These are phyloP conservation scores for Percopsis omiscomaycus DNA, from an alignment of 2,797 vertebrate genomes.

Conservation along the genomic window DNA sequence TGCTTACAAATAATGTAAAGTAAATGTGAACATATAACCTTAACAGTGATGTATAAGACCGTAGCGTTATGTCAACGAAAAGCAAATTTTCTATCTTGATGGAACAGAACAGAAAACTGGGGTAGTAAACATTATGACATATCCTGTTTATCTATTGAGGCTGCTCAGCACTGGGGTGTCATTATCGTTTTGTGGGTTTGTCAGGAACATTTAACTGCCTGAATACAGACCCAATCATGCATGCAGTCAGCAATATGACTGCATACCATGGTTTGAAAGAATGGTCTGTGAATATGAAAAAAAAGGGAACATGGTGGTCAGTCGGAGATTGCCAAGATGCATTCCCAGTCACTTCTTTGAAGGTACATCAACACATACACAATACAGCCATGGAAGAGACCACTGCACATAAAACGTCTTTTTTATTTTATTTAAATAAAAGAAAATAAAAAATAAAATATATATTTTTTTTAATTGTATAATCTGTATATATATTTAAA, in stretches of 20 bases:
- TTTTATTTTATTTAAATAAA: too few species aligned
- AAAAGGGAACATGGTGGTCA: too few species aligned
- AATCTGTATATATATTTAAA: too few species aligned
- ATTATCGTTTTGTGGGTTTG: constrained; percentile 25
- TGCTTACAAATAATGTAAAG: too few species aligned
- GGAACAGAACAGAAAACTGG: background rate
- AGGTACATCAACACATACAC: too few species aligned
- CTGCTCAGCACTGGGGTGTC: constrained; percentile 29
- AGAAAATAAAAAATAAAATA: too few species aligned
- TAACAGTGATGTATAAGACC: background rate
- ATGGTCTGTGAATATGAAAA: background rate
- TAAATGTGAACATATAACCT: too few species aligned
- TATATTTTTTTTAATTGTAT: too few species aligned
- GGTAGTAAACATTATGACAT: background rate
- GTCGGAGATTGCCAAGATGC: too few species aligned
- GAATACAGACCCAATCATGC: constrained; percentile 20
- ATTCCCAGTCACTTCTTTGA: too few species aligned
- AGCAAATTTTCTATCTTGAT: background rate
- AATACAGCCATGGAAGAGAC: too few species aligned
- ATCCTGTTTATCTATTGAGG: constrained; percentile 14
- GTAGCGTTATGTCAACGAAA: background rate
- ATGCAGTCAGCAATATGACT: constrained; percentile 2
- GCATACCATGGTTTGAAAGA: constrained; percentile 10
- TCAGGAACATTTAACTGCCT: constrained; percentile 27
- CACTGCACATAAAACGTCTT: too few species aligned